Base-by-base conservation (phyloP, 2,797 vertebrate genomes). In the Halcyon smyrnensis region DNA sequence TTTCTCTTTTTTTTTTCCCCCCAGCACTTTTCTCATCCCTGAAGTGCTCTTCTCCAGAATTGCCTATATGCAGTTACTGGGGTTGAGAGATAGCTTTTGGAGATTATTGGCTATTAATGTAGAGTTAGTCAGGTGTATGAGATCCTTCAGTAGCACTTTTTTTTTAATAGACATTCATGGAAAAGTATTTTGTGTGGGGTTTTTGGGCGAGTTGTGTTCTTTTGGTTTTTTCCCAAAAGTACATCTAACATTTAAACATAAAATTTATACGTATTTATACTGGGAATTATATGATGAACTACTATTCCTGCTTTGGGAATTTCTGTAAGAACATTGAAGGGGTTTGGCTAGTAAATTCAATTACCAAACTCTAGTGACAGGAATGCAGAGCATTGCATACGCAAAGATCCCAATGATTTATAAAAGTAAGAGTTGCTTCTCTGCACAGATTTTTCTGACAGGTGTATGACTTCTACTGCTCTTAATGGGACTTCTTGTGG, bases 261-360 rank as follows among this genome's bases (percentile, higher is more conserved):
- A 71, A 28, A 43, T 77, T 87, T 85, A 20, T 57, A 32, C 11
- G 10, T 27, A 51, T 87, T 91, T 91, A 51, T n/a, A 32, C 6
- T 23, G 57, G 54, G 59, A 65, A 83, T 81, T 89, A 41, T 56
- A n/a, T 65, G 6, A 76, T 82, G 45, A 91, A 56, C 53, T 67
- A 41, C 41, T 11, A 4, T 36, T 80, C 69, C 32, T 67, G 56
- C 65, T 95, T 54, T 69, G 82, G 68, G 85, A 95, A 89, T 86
- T 78, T 82, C 51, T 80, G 10, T 32, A 48, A 84, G 70, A 73
- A 32, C 12, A 28, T 69, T 91, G 17, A 39, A 54, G 63, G n/a
- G 21, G 19, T 51, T 68, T 69, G 67, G 32, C 82, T 87, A 81
- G 50, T 93, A 91, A 92, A 93, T 94, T 93, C 67, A 84, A 54